Percentiles rank a stretch among this genome's conserved stretches.
Evolutionary conservation across 2,113 vertebrate species (phyloP).

Genomic region (Athene cunicularia): DNA sequence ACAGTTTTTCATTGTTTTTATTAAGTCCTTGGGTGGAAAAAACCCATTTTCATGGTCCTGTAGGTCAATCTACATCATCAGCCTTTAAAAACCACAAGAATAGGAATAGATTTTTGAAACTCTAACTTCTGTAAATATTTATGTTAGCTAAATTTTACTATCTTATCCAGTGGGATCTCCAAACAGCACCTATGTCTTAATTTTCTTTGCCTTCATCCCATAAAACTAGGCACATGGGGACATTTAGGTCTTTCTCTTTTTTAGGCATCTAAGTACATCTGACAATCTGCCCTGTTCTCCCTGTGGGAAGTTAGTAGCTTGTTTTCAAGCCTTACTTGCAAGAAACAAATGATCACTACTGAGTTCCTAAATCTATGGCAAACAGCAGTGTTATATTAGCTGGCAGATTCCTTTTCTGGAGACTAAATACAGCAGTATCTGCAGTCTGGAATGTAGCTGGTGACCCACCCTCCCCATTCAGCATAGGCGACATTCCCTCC

Average conservation of each 20-base stretch:
- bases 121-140: background rate
- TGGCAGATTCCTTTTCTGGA: background rate
- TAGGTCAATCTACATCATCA: background rate
- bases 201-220: background rate
- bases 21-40: background rate
- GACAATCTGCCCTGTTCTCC: background rate
- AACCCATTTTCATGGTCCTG: background rate
- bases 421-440: background rate
- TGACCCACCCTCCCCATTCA: background rate
- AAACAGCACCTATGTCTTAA: background rate
- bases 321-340: background rate
- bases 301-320: background rate
- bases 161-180: background rate
- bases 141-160: background rate
- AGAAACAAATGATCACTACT: background rate
- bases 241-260: background rate
- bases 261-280: background rate
- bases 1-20: background rate
- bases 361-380: background rate
- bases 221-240: background rate
- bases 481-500: background rate
- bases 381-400: background rate
- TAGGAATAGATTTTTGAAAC: background rate
- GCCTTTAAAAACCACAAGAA: background rate
- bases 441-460: background rate